Evolutionary conservation across 2,888 invertebrate genomes (phyloP), one percentile per base, ranked within the genome.

Genomic region (Bembecia ichneumoniformis): DNA sequence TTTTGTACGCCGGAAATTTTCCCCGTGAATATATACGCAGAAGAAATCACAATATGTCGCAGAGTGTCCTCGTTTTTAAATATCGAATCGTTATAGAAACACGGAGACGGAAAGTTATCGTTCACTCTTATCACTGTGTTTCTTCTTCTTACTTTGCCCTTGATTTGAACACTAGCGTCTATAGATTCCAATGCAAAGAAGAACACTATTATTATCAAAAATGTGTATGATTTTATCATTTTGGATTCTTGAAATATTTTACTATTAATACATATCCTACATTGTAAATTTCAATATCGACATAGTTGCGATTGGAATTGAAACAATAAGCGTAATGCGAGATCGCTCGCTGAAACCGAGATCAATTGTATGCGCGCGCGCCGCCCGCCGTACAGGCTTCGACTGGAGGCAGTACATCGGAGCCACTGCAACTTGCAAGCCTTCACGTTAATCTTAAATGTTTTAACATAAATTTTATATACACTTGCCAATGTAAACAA

Each of bases 1-100:
- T 69, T 76, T 55, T 71, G 70, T 52, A 78, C 75, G 59, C 74
- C 74, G 46, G 82, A 80, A 63, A 88, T 83, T 82, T 88, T 88
- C 48, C 87, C 88, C 17, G 87, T 87, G 60, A 88, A 87, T 72
- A 88, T 83, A 60, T 78, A 86, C 63, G 81, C 79, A 20, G 88
- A 84, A 50, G 74, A 66, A 52, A 68, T 63, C 61, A 84, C 82
- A 59, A 82, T 69, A 57, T 72, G 74, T 62, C 68, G 73, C 58
- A 86, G 68, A 55, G 77, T 72, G 58, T 76, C 75, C 71, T 78
- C 77, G 72, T 81, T 78, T 72, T 76, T 77, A 69, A 83, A 80
- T 65, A 82, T 66, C 56, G 81, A 72, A 66, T 71, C 74, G 62
- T 82, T 80, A 57, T 74, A 68, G 60, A 71, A 75, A 64, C 86